Percentiles rank a stretch among this genome's conserved stretches.
These are phyloP conservation scores for Sicus ferrugineus DNA, from an alignment of 2,888 invertebrate species.

Conservation along the genomic window DNA sequence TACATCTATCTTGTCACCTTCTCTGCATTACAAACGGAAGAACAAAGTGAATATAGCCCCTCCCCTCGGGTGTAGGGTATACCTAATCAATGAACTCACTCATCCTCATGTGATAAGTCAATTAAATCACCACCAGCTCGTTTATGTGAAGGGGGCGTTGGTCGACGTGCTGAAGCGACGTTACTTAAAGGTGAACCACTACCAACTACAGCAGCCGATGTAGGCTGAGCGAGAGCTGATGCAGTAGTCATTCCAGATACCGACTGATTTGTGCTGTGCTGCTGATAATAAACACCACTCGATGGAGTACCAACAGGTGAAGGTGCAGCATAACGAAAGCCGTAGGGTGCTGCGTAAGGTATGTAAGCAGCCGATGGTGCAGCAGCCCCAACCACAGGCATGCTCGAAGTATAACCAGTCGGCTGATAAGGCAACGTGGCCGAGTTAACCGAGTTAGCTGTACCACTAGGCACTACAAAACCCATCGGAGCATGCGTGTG, in stretches of 20 bases:
- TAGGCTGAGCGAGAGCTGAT: constrained; percentile 26
- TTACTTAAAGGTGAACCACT: neutral
- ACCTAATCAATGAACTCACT: constrained; percentile 50
- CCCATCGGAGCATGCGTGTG: constrained; percentile 36
- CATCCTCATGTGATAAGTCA: constrained; percentile 61
- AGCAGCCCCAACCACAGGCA: constrained; percentile 49
- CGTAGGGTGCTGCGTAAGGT: constrained; percentile 50
- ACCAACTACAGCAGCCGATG: constrained; percentile 26
- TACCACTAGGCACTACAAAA: constrained; percentile 38
- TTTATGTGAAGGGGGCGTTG: constrained; percentile 45
- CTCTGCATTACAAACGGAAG: too few species aligned
- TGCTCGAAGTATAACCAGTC: constrained; percentile 41
- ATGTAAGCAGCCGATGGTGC: constrained; percentile 47
- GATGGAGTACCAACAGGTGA: neutral
- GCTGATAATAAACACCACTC: constrained; percentile 12
- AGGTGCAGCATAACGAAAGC: constrained; percentile 45
- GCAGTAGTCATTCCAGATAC: constrained; percentile 4
- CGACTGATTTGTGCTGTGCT: constrained; percentile 1
- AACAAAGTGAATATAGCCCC: too few species aligned
- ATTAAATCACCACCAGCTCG: constrained; percentile 58
- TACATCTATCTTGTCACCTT: too few species aligned
- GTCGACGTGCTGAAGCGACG: constrained; percentile 36
- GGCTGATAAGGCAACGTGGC: constrained; percentile 40
- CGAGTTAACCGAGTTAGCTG: constrained; percentile 38
- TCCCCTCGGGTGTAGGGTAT: too few species aligned